Percentiles rank a stretch among this genome's conserved stretches.
phyloP scores from a whole-genome alignment of 1,140 invertebrate genomes.

The Octopus sinensis region DNA sequence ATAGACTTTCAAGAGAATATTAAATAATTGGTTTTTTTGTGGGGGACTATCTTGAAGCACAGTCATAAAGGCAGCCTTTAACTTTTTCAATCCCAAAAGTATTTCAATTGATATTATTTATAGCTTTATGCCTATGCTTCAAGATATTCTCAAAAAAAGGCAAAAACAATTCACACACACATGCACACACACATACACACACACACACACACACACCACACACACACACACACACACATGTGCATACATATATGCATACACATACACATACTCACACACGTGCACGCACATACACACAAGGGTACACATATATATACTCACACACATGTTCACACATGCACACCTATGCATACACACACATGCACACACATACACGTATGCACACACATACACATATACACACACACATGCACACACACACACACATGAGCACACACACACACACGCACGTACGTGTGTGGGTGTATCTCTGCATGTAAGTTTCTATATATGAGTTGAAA shows the following conservation, averaged over 20 bases:
- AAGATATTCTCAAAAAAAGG: too few relatives aligned
- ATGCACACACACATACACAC: background rate
- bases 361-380: background rate
- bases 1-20: too few relatives aligned
- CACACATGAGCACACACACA: background rate
- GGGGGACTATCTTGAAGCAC: too few relatives aligned
- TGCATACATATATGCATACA: background rate
- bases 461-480: background rate
- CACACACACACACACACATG: background rate
- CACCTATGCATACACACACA: background rate
- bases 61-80: too few relatives aligned
- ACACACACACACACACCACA: background rate
- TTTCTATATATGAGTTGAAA: background rate
- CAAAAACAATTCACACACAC: background rate
- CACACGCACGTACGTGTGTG: background rate
- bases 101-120: too few relatives aligned
- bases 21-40: too few relatives aligned
- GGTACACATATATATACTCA: background rate
- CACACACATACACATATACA: background rate
- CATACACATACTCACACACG: background rate
- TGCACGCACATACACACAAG: background rate
- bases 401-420: background rate
- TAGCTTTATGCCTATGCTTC: too few relatives aligned
- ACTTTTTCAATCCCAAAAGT: too few relatives aligned
- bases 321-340: background rate